Percentiles rank a stretch among this genome's conserved stretches.
Conservation (phyloP, 2,888 invertebrate species). For the Amorpha juglandis region DNA sequence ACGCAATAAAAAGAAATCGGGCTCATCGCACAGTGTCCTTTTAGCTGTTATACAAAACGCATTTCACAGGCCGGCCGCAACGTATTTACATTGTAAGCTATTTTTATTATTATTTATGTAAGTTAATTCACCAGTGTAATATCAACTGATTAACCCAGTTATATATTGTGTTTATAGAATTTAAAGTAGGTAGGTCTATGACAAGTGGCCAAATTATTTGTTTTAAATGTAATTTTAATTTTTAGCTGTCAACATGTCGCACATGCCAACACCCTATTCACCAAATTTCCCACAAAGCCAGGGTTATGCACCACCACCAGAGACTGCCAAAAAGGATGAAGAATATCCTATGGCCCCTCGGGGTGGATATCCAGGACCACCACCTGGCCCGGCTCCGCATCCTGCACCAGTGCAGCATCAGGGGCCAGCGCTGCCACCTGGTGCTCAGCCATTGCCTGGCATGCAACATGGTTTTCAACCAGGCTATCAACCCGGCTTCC, state of each 20-base stretch:
- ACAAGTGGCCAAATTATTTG: no score
- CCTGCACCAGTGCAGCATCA: constrained; percentile 46
- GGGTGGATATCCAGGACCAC: constrained; percentile 65
- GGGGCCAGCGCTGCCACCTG: constrained; percentile 59
- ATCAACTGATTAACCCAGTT: no score
- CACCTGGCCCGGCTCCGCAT: constrained; percentile 43
- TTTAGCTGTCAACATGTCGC: constrained; percentile 61
- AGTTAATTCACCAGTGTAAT: no score
- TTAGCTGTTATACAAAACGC: no score
- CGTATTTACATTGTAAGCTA: no score
- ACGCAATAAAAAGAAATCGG: no score
- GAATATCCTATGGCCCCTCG: constrained; percentile 63
- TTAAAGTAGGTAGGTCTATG: no score
- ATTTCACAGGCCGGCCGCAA: no score
- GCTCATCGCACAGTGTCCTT: no score
- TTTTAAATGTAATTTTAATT: background rate
- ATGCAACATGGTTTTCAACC: constrained; percentile 73
- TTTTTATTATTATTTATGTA: no score
- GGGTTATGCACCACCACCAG: constrained; percentile 71
- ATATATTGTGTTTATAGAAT: no score
- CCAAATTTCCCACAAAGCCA: constrained; percentile 76
- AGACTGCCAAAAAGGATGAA: constrained; percentile 56
- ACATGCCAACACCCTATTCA: constrained; percentile 71
- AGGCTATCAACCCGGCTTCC: constrained; percentile 65
- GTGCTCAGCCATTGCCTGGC: constrained; percentile 67